phyloP scores from a whole-genome alignment of 2,113 vertebrate genomes.

The Anseranas semipalmata region DNA sequence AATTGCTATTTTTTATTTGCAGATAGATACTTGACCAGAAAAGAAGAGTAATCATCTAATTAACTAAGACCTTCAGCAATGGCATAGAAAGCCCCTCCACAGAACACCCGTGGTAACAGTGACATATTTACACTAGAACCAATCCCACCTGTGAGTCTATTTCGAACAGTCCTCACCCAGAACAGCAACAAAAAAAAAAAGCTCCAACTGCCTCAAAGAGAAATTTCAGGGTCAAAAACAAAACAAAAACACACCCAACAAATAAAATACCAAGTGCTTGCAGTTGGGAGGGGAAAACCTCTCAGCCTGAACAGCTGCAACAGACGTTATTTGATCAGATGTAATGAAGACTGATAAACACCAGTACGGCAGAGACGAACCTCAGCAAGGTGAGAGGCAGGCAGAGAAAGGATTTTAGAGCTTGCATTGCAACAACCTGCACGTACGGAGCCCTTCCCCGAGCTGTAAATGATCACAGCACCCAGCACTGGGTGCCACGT shows the following conservation, averaged over 20 bases:
- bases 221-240: background rate
- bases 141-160: background rate
- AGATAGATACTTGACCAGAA: constrained; percentile 53
- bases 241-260: background rate
- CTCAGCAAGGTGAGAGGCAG: background rate
- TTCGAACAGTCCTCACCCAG: background rate
- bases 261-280: background rate
- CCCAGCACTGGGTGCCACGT: background rate
- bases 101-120: constrained; percentile 9
- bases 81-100: background rate
- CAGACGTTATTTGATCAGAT: background rate
- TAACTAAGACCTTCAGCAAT: constrained; percentile 49
- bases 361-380: background rate
- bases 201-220: background rate
- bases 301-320: background rate
- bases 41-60: constrained; percentile 56
- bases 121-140: background rate
- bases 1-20: constrained; percentile 54
- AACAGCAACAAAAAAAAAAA: background rate
- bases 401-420: background rate
- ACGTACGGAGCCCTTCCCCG: background rate
- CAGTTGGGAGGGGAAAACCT: background rate
- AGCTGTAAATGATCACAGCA: background rate
- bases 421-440: background rate
- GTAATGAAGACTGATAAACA: background rate